Base-by-base conservation (phyloP, 2,888 invertebrate genomes). In the Drosophila nr. perissopoda region DNA sequence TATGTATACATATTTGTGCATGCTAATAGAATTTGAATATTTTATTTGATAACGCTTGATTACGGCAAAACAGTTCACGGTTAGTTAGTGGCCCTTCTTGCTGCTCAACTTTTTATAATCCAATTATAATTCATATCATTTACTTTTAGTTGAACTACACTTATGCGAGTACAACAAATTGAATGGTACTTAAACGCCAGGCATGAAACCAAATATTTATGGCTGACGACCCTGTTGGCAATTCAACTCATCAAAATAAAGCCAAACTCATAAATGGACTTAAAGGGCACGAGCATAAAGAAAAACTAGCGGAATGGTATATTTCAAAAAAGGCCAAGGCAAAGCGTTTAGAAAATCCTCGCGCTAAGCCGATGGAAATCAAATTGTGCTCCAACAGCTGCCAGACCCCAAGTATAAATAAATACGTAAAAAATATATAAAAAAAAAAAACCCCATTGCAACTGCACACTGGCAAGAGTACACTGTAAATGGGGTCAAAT, bases 341-440 rank as follows among this genome's bases (percentile, higher is more conserved):
- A 63, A 74, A 72, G 71, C 68, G 68, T 76, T 74, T 74, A 70
- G 71, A 59, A 79, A 79, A 81, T 79, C 74, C 79, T 52, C 53
- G 70, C 75, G 83, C 75, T 68, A 82, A 82, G 70, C 82, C 71
- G 66, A 58, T 74, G 71, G 59, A 82, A 82, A 82, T 80, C 78
- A 82, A 82, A 80, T 75, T 82, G 62, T 72, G 58, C 56, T 64
- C 70, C 71, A 71, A 74, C 82, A 82, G 74, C 77, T 77, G 81
- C 59, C 63, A 46, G 59, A 36, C 56, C 36, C 34, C 8, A 74
- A 77, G 70, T 62, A 80, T 80, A 79, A 73, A 77, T 80, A 79
- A 71, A 74, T 69, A 71, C 69, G 52, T 66, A 77, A 68, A 80
- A 70, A 58, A 52, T 63, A 51, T 48, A 75, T 68, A 68, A 52